phyloP scores from a whole-genome alignment of 2,113 vertebrate species.

The Tragelaphus scriptus region DNA sequence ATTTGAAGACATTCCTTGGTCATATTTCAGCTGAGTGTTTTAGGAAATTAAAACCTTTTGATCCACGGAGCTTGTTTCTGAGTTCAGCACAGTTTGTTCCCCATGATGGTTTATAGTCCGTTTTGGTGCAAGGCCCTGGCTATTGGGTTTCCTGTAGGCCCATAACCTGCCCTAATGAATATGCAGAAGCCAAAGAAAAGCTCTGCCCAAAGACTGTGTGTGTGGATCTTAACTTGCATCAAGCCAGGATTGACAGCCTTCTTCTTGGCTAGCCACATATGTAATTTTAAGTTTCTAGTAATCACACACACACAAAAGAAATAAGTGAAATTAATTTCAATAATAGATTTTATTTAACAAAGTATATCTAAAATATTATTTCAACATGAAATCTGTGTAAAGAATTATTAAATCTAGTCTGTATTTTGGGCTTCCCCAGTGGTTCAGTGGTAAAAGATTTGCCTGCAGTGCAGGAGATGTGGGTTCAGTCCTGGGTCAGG shows the following conservation, averaged over 20 bases:
- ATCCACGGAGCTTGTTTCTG: constrained; percentile 14
- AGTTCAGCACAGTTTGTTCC: constrained; percentile 48
- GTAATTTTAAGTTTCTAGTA: not conserved
- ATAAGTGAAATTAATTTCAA: not conserved
- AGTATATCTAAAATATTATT: not conserved
- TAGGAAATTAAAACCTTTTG: constrained; percentile 35
- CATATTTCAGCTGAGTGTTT: constrained; percentile 26
- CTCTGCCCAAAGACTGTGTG: not conserved
- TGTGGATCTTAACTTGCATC: not conserved
- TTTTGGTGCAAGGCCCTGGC: not conserved
- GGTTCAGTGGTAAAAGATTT: not conserved
- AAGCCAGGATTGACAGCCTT: not conserved
- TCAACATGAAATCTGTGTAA: not conserved
- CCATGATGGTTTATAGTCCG: not conserved
- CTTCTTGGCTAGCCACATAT: not conserved
- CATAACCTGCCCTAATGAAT: not conserved
- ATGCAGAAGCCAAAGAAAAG: not conserved
- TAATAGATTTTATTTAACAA: not conserved
- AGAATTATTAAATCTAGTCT: not conserved
- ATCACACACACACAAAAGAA: constrained; percentile 7
- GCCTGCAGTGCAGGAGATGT: not conserved
- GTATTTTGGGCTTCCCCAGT: not conserved
- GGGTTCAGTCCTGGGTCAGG: not conserved
- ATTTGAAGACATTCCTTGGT: not conserved
- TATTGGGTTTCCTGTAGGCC: not conserved